Conservation (phyloP, 2,113 vertebrate species). For the Benitochromis conjunctus region DNA sequence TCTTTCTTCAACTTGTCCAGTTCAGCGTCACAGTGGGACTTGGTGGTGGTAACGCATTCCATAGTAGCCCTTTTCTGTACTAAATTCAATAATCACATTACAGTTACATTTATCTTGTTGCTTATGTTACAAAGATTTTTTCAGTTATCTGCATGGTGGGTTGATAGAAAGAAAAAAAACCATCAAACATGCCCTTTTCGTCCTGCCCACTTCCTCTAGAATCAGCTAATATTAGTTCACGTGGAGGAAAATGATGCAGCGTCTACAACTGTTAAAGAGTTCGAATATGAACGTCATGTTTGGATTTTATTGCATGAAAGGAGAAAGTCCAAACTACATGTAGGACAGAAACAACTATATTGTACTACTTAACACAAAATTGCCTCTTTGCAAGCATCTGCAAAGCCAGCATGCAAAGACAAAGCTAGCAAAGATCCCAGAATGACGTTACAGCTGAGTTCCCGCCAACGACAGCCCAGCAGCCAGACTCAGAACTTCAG, state of each 20-base stretch:
- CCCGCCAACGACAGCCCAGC: not conserved
- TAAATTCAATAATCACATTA: not conserved
- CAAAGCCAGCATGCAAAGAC: not conserved
- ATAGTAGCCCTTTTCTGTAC: too few species aligned
- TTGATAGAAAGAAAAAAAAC: not conserved
- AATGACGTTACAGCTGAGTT: not conserved
- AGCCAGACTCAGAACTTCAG: not conserved
- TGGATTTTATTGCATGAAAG: not conserved
- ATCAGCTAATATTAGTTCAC: not conserved
- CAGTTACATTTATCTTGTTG: not conserved
- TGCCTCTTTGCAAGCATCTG: not conserved
- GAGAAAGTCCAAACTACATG: not conserved
- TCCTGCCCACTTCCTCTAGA: not conserved
- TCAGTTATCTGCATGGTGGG: not conserved
- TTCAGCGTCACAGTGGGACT: not conserved
- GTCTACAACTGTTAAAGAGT: not conserved
- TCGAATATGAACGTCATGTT: not conserved
- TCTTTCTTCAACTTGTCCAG: not conserved
- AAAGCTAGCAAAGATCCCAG: not conserved
- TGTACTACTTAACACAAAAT: not conserved
- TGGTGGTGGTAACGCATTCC: too few species aligned
- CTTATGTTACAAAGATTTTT: not conserved
- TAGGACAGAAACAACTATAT: fast-evolving
- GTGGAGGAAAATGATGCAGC: not conserved
- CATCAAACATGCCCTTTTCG: not conserved